Base-by-base conservation (phyloP, 2,113 vertebrate species). In the Cyphomyrus discorhynchus region DNA sequence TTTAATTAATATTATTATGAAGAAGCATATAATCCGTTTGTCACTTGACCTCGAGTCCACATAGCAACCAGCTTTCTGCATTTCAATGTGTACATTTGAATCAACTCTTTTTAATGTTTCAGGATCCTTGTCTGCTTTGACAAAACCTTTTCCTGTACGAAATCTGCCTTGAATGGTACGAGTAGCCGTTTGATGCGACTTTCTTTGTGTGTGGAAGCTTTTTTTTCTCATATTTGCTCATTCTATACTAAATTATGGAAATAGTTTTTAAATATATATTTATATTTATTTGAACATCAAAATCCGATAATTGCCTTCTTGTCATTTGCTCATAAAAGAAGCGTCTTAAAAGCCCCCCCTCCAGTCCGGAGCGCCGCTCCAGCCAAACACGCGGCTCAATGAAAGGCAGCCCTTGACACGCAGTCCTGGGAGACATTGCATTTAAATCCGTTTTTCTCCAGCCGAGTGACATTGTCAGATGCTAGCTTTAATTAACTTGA, bases 1-100 rank as follows among this genome's bases (percentile, higher is more conserved):
- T 99, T 99, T 99, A 99, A 99, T 99, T 99, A 99, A 99, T 99
- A 99, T 99, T 99, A 99, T 99, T 99, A 99, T 99, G 98, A 98
- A 97, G 97, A 97, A 99, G 98, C 98, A 97, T 97, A 98, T 98
- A 98, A 99, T 98, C 98, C 98, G 97, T 97, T 98, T 98, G 97
- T 99, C 98, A 99, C 98, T 99, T 99, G 98, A 99, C 98, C 98
- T 97, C 97, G 93, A 97, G 97, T 96, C 97, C 97, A 96, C 97
- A 97, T 96, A 96, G 97, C 96, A 96, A 96, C 95, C 95, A 96
- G 96, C 95, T 97, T 96, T 95, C 95, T 95, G 96, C 95, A 96
- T 97, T 98, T 97, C 96, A 96, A 94, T 95, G 96, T 95, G 96
- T 94, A 97, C 95, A 96, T 97, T 97, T 97, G 96, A 97, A 98